phyloP scores from a whole-genome alignment of 1,140 invertebrate species.

The Tribolium castaneum region DNA sequence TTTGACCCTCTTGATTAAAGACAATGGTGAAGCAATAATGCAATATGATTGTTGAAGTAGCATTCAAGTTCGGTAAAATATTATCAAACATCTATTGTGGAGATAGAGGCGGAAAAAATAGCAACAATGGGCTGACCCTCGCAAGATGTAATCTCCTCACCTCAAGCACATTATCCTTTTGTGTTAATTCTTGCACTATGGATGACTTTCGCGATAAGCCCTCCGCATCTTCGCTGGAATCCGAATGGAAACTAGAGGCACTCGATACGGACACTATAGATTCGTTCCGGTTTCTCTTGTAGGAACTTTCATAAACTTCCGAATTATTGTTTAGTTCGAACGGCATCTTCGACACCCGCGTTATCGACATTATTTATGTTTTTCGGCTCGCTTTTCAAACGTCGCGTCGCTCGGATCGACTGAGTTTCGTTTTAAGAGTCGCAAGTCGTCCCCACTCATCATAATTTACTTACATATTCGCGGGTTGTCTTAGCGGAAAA shows the following conservation, averaged over 20 bases:
- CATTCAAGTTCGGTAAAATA: not conserved
- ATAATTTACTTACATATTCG: constrained; percentile 16
- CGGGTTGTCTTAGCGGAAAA: not conserved
- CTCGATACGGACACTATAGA: constrained; percentile 38
- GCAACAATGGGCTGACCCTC: not conserved
- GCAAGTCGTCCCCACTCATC: constrained; percentile 26
- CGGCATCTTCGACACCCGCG: constrained; percentile 9
- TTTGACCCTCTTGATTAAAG: constrained; percentile 25
- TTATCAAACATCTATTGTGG: constrained; percentile 6
- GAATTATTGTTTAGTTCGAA: constrained; percentile 24
- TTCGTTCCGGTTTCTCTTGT: constrained; percentile 20
- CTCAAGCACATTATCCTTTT: constrained; percentile 18
- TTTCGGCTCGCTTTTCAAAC: constrained; percentile 2
- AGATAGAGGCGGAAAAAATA: not conserved
- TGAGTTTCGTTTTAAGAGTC: constrained; percentile 23
- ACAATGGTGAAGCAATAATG: constrained; percentile 27
- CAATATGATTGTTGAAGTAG: not conserved
- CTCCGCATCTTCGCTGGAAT: constrained; percentile 40
- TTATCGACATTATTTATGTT: constrained; percentile 2
- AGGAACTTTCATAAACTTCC: not conserved
- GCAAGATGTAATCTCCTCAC: constrained; percentile 20
- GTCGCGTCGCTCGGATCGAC: constrained; percentile 3
- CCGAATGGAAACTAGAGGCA: constrained; percentile 44
- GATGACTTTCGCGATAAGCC: constrained; percentile 30
- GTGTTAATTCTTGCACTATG: constrained; percentile 15